Conservation (phyloP, 2,113 vertebrate species). For the Furnarius figulus region DNA sequence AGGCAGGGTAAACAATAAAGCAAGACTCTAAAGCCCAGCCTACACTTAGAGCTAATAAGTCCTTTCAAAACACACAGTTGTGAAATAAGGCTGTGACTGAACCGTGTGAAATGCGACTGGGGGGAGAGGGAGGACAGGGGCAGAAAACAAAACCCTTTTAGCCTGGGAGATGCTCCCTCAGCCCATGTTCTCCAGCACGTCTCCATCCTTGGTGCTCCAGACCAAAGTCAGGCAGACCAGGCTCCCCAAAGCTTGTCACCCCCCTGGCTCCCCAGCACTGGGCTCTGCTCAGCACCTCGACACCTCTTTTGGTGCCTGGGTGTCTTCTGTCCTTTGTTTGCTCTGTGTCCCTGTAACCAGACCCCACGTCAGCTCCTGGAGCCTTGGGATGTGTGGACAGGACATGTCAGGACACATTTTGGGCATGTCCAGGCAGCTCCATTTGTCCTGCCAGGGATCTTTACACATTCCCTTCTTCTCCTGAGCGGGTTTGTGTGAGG, state of each 20-base stretch:
- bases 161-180: background rate
- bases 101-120: background rate
- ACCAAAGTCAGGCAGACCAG: rapidly evolving
- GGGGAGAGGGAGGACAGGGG: background rate
- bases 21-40: background rate
- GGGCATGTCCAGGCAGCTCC: background rate
- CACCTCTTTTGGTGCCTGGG: background rate
- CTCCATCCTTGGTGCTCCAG: rapidly evolving
- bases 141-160: background rate
- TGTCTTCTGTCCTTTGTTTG: background rate
- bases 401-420: background rate
- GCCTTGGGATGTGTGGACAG: background rate
- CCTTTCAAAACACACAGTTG: background rate
- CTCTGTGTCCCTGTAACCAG: background rate
- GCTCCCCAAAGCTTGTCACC: background rate
- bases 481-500: background rate
- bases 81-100: background rate
- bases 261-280: background rate
- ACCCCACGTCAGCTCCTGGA: background rate
- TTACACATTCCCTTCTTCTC: background rate
- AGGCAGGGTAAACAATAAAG: slow-evolving; percentile 37
- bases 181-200: background rate
- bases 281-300: background rate
- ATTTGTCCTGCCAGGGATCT: background rate
- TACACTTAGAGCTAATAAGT: background rate